phyloP scores from a whole-genome alignment of 2,888 invertebrate genomes.

The Tyria jacobaeae region DNA sequence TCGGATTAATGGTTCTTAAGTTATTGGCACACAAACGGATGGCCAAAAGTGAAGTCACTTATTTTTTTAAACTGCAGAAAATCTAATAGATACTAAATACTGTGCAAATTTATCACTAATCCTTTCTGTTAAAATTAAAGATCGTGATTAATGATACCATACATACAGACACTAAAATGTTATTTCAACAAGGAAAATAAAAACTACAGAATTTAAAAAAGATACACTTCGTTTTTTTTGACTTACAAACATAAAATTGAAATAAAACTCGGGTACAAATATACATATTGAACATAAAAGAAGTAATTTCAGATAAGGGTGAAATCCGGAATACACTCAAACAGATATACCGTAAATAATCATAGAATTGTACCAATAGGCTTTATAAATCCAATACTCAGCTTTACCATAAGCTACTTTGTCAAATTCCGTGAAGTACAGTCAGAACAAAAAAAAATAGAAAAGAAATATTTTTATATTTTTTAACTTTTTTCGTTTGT shows the following conservation, averaged over 20 bases:
- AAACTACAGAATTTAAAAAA: too few species aligned
- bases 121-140: too few species aligned
- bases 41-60: neutral
- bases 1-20: neutral
- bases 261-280: too few species aligned
- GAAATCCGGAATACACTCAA: neutral
- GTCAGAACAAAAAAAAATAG: too few species aligned
- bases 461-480: neutral
- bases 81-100: too few species aligned
- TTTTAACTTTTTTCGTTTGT: neutral
- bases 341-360: neutral
- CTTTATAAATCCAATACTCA: neutral
- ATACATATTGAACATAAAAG: neutral
- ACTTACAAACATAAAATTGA: too few species aligned
- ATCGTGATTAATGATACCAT: too few species aligned
- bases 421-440: neutral
- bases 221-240: too few species aligned
- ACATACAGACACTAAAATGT: too few species aligned
- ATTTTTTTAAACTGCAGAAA: neutral
- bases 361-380: neutral
- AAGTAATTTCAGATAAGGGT: neutral
- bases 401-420: neutral
- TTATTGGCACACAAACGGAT: neutral
- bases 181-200: too few species aligned
- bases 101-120: neutral